Evolutionary conservation across 2,797 vertebrate genomes (phyloP), one percentile per base, ranked within the genome.

Genomic region (Karalla daura): DNA sequence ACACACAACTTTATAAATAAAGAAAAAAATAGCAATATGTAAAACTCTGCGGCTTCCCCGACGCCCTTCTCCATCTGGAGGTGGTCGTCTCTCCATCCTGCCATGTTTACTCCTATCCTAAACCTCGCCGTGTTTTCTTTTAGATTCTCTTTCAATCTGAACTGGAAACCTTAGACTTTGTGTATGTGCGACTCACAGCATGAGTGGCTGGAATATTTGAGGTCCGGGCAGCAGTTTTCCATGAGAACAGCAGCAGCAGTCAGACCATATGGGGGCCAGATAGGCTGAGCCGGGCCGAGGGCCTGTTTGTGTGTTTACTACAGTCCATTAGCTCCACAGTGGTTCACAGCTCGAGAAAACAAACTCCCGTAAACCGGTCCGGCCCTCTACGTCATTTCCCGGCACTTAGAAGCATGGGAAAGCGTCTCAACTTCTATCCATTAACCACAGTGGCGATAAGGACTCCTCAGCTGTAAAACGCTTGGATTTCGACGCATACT

Each of bases 281-380:
- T 32, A 33, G 27, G 56, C 65, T 66, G 59, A 59, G 54, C 76
- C 39, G 60, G 49, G 71, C 68, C 6, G 32, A 7, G 49, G 12
- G 3, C 21, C 59, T 54, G 69, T 76, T 78, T 64, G 71, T 74
- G 65, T 74, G 73, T 83, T 80, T 75, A 67, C 75, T 79, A 46
- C 76, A 64, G 67, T 0, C 43, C 2, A 63, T 76, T 78, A 76
- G 43, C 53, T 61, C 6, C 74, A 5, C 12, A 54, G 55, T 44
- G 8, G 60, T 75, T 80, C 9, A 68, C 68, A 47, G 63, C 69
- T 61, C 40, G 20, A 63, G 44, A 63, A 44, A 73, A 65, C 50
- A 64, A 50, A 53, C 27, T 40, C n/a, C n/a, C n/a, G n/a, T n/a
- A n/a, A n/a, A n/a, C n/a, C n/a, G n/a, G n/a, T n/a, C n/a, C n/a